A percentile compares a stretch with the other conserved stretches of the same genome.
Evolutionary conservation across 2,113 vertebrate species (phyloP).

Genomic region (Hypanus sabinus): DNA sequence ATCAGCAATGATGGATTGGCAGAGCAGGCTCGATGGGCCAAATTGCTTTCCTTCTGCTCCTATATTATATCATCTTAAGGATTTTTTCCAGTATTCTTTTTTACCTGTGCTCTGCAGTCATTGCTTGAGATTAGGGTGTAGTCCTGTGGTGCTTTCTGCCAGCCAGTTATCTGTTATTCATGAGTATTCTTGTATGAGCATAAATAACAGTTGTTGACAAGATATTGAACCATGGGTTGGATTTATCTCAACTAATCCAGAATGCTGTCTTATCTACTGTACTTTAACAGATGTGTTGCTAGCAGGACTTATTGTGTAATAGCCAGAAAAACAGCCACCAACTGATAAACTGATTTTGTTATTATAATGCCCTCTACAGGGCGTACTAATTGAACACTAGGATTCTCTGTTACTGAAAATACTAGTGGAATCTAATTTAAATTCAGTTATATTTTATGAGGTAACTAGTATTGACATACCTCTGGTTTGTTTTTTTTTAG

Average conservation of each 20-base stretch:
- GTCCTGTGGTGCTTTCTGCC: neutral
- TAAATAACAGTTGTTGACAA: neutral
- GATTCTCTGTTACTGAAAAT: neutral
- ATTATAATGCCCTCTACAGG: neutral
- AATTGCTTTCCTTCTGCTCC: too few relatives aligned
- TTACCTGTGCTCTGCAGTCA: neutral
- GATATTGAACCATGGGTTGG: neutral
- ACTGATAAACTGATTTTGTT: neutral
- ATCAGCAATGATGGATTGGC: too few relatives aligned
- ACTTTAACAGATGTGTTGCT: neutral
- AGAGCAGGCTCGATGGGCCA: too few relatives aligned
- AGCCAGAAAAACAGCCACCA: neutral
- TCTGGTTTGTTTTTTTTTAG: slow-evolving; percentile 50
- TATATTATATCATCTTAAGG: too few relatives aligned
- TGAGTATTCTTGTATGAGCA: neutral
- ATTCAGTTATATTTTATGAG: neutral
- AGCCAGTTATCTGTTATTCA: neutral
- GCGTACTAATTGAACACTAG: neutral
- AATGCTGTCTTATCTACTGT: neutral
- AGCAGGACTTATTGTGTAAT: neutral
- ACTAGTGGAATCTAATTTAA: slow-evolving; percentile 5
- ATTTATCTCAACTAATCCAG: neutral
- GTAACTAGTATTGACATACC: neutral
- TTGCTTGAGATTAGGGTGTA: neutral
- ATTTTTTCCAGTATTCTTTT: neutral